Conservation (phyloP, 2,888 invertebrate genomes). For the Eristalinus sepulchralis region DNA sequence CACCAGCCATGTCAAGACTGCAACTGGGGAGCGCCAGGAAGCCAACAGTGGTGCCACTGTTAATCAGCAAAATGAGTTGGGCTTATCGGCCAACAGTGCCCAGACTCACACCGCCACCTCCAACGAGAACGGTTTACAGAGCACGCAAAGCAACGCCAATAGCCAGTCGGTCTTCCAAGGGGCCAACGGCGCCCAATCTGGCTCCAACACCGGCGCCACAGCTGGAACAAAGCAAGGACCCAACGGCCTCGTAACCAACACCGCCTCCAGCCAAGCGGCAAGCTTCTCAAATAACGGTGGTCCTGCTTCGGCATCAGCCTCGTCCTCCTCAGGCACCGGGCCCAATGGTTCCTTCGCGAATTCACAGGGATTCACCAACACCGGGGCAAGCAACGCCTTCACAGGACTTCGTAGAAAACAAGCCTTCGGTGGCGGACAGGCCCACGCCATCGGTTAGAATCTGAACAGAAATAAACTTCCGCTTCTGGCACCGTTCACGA, state of each 20-base stretch:
- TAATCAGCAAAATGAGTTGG: conserved; percentile 74
- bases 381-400: conserved; percentile 69
- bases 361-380: conserved; percentile 43
- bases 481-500: conserved; percentile 30
- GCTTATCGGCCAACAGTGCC: conserved; percentile 76
- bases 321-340: conserved; percentile 49
- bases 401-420: conserved; percentile 28
- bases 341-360: conserved; percentile 58
- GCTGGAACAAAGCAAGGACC: conserved; percentile 74
- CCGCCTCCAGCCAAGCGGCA: conserved; percentile 77
- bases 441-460: conserved; percentile 40
- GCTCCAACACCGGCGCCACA: conserved; percentile 75
- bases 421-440: conserved; percentile 34
- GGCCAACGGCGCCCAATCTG: conserved; percentile 73
- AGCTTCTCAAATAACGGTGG: conserved; percentile 59
- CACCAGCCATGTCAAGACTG: conserved; percentile 73
- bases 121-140: conserved; percentile 73
- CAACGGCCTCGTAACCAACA: conserved; percentile 75
- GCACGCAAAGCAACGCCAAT: conserved; percentile 76
- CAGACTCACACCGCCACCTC: conserved; percentile 76
- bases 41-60: conserved; percentile 76
- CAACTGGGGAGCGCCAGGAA: conserved; percentile 72
- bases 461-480: conserved; percentile 30
- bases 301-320: conserved; percentile 58
- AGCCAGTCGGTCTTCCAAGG: conserved; percentile 78